Base-by-base conservation (phyloP, 2,888 invertebrate genomes). In the Cephonodes hylas region DNA sequence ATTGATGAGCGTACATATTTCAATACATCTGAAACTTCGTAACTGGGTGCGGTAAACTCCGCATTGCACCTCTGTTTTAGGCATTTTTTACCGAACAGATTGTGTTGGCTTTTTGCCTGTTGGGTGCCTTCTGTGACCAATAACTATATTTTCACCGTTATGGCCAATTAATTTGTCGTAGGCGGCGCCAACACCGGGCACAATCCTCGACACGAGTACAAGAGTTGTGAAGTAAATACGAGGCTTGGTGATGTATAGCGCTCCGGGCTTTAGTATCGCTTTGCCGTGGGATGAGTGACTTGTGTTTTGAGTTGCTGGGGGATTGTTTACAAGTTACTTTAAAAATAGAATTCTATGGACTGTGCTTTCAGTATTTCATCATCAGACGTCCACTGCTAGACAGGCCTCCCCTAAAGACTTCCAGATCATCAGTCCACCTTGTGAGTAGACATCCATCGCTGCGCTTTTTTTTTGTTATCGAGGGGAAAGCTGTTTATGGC, bases 91-190 rank as follows among this genome's bases (percentile, higher is more conserved):
- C 15, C 10, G 23, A 38, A 45, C 6, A 25, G 38, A 23, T 34
- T 58, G 61, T 48, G 62, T 63, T 63, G 62, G 56, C 59, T 63
- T 63, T 63, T 63, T 59, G 62, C 62, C 62, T 61, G 57, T 57
- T 45, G 57, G 58, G 42, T 38, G 53, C 53, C 59, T 63, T 62
- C 34, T 62, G 53, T 34, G 59, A 18, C 74, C 83, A 80, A 82
- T 84, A 81, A 75, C 84, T 74, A 81, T 86, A 84, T 79, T 81
- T 86, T 70, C 73, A 75, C 74, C 73, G 81, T 80, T 83, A 85
- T 82, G 70, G 83, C 75, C 86, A 77, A 85, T 85, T 84, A 82
- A 83, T 85, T 83, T 84, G 81, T 80, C 76, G 78, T 74, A 75
- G 76, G 73, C 74, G 74, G 74, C 69, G 76, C 70, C 78, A 76